Evolutionary conservation across 1,140 invertebrate genomes (phyloP).

Genomic region (Solen grandis): DNA sequence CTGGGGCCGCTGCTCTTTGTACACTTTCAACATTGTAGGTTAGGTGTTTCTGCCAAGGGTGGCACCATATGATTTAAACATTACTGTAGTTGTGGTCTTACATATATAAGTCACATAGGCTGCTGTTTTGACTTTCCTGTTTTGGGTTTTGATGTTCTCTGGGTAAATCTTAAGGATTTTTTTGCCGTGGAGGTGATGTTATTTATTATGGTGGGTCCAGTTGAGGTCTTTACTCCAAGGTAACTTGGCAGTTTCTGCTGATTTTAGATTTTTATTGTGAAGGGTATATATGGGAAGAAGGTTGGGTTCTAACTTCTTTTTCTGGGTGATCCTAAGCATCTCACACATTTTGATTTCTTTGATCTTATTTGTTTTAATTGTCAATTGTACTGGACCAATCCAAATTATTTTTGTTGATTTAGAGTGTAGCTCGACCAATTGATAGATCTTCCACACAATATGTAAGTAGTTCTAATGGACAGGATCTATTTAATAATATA

Average conservation of each 20-base stretch:
- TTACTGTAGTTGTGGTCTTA: background rate
- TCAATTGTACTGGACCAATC: too few species aligned
- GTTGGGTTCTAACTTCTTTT: constrained; percentile 5
- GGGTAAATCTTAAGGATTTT: background rate
- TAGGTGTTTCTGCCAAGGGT: background rate
- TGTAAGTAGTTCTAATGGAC: too few species aligned
- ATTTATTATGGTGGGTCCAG: constrained; percentile 26
- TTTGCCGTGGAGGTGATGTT: constrained; percentile 6
- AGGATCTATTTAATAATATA: too few species aligned
- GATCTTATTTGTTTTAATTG: too few species aligned
- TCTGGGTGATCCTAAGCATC: constrained; percentile 6
- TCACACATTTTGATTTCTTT: too few species aligned
- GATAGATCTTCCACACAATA: too few species aligned
- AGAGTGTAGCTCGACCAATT: too few species aligned
- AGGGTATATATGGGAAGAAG: too few species aligned
- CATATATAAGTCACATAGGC: background rate
- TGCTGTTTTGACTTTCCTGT: background rate
- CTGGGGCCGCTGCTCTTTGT: constrained; percentile 20
- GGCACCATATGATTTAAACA: background rate
- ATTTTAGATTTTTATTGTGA: constrained; percentile 21
- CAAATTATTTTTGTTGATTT: too few species aligned
- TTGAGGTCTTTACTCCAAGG: constrained; percentile 7
- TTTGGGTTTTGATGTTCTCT: constrained; percentile 4
- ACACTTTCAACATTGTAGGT: background rate
- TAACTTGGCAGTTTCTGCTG: constrained; percentile 6